Evolutionary conservation across 2,113 vertebrate genomes (phyloP), one percentile per base, ranked within the genome.

Genomic region (Archilochus colubris): DNA sequence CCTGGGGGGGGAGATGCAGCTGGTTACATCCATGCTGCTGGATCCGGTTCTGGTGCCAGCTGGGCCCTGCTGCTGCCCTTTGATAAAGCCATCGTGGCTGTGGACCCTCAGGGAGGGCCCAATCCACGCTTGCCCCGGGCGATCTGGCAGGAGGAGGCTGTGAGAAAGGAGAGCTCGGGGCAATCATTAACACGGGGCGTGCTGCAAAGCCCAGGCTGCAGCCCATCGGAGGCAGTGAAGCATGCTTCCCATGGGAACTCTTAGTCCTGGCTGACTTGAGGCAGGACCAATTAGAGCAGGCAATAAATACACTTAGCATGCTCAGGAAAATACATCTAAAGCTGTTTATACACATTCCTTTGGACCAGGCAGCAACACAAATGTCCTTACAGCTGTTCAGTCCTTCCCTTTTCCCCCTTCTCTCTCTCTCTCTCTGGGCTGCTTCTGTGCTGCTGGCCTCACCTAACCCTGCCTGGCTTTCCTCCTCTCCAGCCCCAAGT

Each of bases 261-360:
- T 93, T 87, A 91, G 90, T 91, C 86, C 86, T 91, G 79, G 89
- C 94, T 96, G 95, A 95, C 91, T 85, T 36, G 68, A 92, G 74
- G 85, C 93, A 92, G 85, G 80, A 92, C 55, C 89, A 95, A 94
- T 96, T 95, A 96, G 40, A 94, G 87, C 40, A 88, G 89, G 92
- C 94, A 96, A 86, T 93, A 94, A 96, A 93, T 94, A 96, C 93
- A 93, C 94, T 95, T 96, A 94, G 67, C 82, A 80, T 59, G 85
- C 85, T 95, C 80, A 94, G 88, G 85, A 96, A 94, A 96, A 96
- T 94, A 96, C 78, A 95, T 94, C 83, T 94, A 96, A 94, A 96
- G 78, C 88, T 95, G 95, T 94, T 91, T 93, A 96, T 85, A 94
- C 91, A 91, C 86, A 93, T 96, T 96, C 95, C 72, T 95, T 92